Evolutionary conservation across 1,140 invertebrate genomes (phyloP).

Genomic region (Solenopsis invicta): DNA sequence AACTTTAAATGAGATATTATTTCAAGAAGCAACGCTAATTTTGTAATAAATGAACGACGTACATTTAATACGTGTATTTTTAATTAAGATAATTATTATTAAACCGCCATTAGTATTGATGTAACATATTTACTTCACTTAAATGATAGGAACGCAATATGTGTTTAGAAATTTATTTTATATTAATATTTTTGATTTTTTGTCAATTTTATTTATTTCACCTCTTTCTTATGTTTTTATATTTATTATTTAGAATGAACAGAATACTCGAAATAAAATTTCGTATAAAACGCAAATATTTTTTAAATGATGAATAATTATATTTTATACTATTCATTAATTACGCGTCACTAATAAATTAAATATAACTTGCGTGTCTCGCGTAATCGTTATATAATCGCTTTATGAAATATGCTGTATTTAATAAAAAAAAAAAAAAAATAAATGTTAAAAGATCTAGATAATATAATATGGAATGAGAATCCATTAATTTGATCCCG

Average conservation of each 20-base stretch:
- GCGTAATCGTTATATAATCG: neutral
- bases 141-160: neutral
- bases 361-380: neutral
- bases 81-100: neutral
- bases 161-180: neutral
- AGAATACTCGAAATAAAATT: neutral
- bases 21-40: neutral
- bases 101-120: neutral
- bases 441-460: neutral
- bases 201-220: neutral
- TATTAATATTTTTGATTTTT: neutral
- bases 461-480: neutral
- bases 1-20: slow-evolving; percentile 17
- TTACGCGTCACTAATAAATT: slow-evolving; percentile 16
- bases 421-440: neutral
- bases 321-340: slow-evolving; percentile 25
- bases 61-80: neutral
- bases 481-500: neutral
- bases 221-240: neutral
- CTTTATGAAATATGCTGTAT: slow-evolving; percentile 2
- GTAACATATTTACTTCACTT: neutral
- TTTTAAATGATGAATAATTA: neutral
- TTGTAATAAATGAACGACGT: neutral
- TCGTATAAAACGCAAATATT: neutral
- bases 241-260: neutral